These are phyloP conservation scores for Coelopa frigida DNA, from an alignment of 1,140 invertebrate genomes.

Conservation along the genomic window DNA sequence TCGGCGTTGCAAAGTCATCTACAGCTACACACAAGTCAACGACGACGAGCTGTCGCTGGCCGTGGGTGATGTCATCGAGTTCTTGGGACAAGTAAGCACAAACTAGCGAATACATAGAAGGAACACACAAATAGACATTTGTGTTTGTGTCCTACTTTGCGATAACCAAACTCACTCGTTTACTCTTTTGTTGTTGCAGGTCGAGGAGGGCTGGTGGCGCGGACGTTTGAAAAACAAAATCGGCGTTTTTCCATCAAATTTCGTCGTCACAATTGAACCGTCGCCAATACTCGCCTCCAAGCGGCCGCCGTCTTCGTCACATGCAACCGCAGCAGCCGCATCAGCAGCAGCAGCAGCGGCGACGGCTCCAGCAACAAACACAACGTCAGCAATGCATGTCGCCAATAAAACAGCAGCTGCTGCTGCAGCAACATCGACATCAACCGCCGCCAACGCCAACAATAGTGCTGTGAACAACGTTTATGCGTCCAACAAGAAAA, in stretches of 20 bases:
- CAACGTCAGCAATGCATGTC: slow-evolving; percentile 21
- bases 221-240: slow-evolving; percentile 66
- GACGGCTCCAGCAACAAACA: slow-evolving; percentile 15
- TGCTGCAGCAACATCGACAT: slow-evolving; percentile 16
- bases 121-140: not conserved
- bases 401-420: slow-evolving; percentile 17
- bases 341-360: slow-evolving; percentile 23
- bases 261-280: slow-evolving; percentile 65
- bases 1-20: slow-evolving; percentile 74
- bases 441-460: slow-evolving; percentile 15
- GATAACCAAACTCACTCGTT: not conserved
- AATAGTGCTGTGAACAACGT: slow-evolving; percentile 17
- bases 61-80: slow-evolving; percentile 80
- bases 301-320: slow-evolving; percentile 35
- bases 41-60: slow-evolving; percentile 82
- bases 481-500: slow-evolving; percentile 28
- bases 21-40: slow-evolving; percentile 85
- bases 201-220: slow-evolving; percentile 84
- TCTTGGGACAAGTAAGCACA: slow-evolving; percentile 68
- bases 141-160: too few species aligned
- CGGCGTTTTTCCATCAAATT: slow-evolving; percentile 91
- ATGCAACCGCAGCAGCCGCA: slow-evolving; percentile 22
- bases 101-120: not conserved
- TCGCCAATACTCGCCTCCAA: slow-evolving; percentile 41
- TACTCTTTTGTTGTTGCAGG: slow-evolving; percentile 22